Base-by-base conservation (phyloP, 2,888 invertebrate species). In the Andrena marginata region DNA sequence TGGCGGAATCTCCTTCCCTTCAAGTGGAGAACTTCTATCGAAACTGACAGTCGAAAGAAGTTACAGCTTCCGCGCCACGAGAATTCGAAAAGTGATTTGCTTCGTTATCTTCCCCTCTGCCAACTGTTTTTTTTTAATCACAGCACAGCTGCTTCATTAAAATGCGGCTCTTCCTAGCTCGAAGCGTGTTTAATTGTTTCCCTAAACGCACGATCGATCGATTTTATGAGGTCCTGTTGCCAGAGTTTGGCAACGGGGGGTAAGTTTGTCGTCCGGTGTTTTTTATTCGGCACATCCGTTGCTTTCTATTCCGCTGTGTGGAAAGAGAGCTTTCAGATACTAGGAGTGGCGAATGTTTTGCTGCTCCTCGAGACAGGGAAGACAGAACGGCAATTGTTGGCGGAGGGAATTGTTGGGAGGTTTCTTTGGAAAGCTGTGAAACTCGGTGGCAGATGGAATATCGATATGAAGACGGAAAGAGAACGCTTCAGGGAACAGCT, bases 171-270 rank as follows among this genome's bases (percentile, higher is more conserved):
- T 48, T 48, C 42, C 26, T 3, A 33, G 64, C 29, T 29, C 26
- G 10, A 23, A 29, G 42, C 48, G 48, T 10, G 64, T 48, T 65
- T 65, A 65, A 65, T 65, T 65, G 8, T 65, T 48, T n/a, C 29
- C 4, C 42, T 4, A 42, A 42, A 5, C 42, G 42, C 42, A 42
- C 16, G 42, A 16, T 42, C 42, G 42, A 13, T 42, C 13, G 16
- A 42, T 16, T 42, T 42, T 42, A 42, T 1, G 26, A 10, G 23
- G 4, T 26, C 23, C 23, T 56, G 20, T 26, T 13, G 54, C 26
- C 54, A 23, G 54, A 26, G 13, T 56, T 13, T 56, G 8, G 3
- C 10, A 26, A 26, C 54, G 26, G 13, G 26, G 13, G 54, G 23
- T 8, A 26, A 23, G 23, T 56, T 56, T 13, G 20, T 26, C 23